Base-by-base conservation (phyloP, 2,888 invertebrate species). In the Philopedon plagiatum region DNA sequence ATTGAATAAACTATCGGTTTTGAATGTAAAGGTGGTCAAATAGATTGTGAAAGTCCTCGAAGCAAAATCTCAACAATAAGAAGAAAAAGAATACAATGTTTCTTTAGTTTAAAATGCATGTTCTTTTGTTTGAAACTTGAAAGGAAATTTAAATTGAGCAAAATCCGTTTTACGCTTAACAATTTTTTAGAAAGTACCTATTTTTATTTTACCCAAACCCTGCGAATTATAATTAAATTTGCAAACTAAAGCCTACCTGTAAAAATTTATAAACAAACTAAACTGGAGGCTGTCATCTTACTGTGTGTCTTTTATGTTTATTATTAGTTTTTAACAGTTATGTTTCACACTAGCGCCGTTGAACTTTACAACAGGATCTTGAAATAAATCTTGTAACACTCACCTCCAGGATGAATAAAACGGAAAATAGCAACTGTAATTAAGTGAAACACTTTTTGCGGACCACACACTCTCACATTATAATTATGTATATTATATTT, bases 51-150 rank as follows among this genome's bases (percentile, higher is more conserved):
- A 76, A 74, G 74, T 71, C 75, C 69, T 58, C 63, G 70, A 1
- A 62, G 46, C 64, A 49, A 73, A 71, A 69, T 73, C 68, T 64
- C 60, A 39, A 70, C 49, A 61, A 64, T 23, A 51, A 61, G 58
- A 60, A 54, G 60, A 68, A 37, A 76, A 77, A 71, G 73, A 76
- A 77, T 71, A 74, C 68, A 69, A 73, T 49, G 49, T 58, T 70
- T 46, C 69, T 69, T n/a, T 49, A 29, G 61, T 68, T 69, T 75
- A 75, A 65, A 73, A 75, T 74, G 63, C 74, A 72, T 76, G 75
- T 77, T 78, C 77, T 76, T 78, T 78, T 78, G 77, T 78, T 76
- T 68, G 67, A 66, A 76, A 75, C 71, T 72, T 46, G 66, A 71
- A 68, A 75, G 75, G 76, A 78, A 76, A 76, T 76, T 73, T 66